Evolutionary conservation across 2,888 invertebrate species (phyloP), one percentile per base, ranked within the genome.

Genomic region (Leucophenga montana): DNA sequence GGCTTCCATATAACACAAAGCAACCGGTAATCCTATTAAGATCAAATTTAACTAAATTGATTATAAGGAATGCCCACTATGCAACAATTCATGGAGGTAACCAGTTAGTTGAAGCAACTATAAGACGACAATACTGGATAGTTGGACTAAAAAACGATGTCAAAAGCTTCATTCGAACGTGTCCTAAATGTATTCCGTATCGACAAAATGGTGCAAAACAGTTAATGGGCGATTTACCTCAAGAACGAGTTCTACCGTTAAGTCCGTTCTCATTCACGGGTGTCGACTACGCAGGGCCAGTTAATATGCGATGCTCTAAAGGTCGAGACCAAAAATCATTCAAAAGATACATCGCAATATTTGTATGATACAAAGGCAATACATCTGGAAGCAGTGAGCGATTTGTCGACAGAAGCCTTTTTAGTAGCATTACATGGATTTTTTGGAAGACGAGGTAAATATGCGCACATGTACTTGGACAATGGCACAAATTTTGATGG

Each of bases 211-310:
- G 53, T 1, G 53, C 53, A 18, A 16, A 6, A 53, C 53, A 53
- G 14, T 8, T 53, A 53, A 53, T 53, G 53, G 53, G 16, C 1
- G 20, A 53, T n/a, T 53, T 53, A 16, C 53, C 20, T 3, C 53
- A 53, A 14, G 6, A 18, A 16, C 9, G 50, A 50, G 11, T 6
- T 1, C 0, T 18, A 18, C 16, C 18, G 4, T 14, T n/a, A 6
- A 18, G 53, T 9, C 20, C 53, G 8, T 53, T 53, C 16, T 16
- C 16, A 3, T 20, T 18, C 14, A 53, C 53, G 53, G 53, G 16
- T 53, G 53, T 68, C 22, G 65, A 64, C 44, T 68, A 68, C 39
- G 68, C 68, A 13, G 68, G 68, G 16, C 68, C 44, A 14, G 22
- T 68, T 20, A 13, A 31, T 1, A 59, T 68, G 68, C 33, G 68